Percentiles rank a stretch among this genome's conserved stretches.
phyloP scores from a whole-genome alignment of 2,888 invertebrate species.

The Leptinotarsa peninsularis region DNA sequence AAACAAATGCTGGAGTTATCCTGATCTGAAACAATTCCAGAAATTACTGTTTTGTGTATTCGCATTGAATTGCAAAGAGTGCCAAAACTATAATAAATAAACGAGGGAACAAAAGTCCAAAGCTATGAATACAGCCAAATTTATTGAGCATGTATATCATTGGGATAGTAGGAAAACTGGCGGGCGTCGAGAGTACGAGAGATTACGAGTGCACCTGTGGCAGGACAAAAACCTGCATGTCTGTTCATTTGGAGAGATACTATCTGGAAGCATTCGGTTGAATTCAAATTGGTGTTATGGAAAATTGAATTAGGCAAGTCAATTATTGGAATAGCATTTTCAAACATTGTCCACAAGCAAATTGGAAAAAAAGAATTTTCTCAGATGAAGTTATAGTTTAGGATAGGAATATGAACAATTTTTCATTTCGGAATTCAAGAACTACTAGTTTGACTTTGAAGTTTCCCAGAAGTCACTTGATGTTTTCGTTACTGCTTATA shows the following conservation, averaged over 20 bases:
- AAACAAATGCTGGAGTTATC: not conserved
- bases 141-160: slow-evolving; percentile 1
- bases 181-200: not conserved
- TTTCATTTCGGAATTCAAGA: too few species aligned
- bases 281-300: not conserved
- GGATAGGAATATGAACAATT: too few species aligned
- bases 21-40: not conserved
- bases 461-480: too few species aligned
- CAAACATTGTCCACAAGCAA: too few species aligned
- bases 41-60: not conserved
- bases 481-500: too few species aligned
- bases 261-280: not conserved
- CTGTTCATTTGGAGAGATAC: not conserved
- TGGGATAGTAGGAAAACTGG: slow-evolving; percentile 4
- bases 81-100: not conserved
- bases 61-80: not conserved
- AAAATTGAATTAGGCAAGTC: not conserved
- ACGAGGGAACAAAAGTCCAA: not conserved
- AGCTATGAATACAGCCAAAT: slow-evolving; percentile 1
- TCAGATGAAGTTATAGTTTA: too few species aligned
- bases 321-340: too few species aligned
- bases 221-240: not conserved
- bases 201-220: not conserved
- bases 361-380: too few species aligned
- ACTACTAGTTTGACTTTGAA: too few species aligned